Conservation (phyloP, 1,140 invertebrate species). For the Orussus abietinus region DNA sequence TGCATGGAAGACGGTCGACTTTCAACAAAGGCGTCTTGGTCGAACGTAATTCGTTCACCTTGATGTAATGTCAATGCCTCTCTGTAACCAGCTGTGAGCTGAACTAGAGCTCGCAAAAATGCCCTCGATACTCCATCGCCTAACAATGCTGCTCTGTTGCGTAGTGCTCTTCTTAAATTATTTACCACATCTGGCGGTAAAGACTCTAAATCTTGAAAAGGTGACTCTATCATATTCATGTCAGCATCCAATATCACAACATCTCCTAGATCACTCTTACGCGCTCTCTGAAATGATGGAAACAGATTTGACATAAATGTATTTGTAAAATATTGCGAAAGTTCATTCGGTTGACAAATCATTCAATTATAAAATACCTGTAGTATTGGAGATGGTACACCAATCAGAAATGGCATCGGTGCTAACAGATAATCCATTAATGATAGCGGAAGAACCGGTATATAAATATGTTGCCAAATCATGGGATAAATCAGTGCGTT, state of each 20-base stretch:
- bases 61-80: constrained; percentile 81
- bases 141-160: constrained; percentile 65
- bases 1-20: constrained; percentile 77
- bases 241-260: constrained; percentile 90
- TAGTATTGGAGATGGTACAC: constrained; percentile 79
- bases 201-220: constrained; percentile 83
- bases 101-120: constrained; percentile 84
- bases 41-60: constrained; percentile 81
- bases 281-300: constrained; percentile 59
- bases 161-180: constrained; percentile 68
- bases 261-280: constrained; percentile 78
- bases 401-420: constrained; percentile 94
- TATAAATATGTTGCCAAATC: constrained; percentile 97
- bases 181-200: constrained; percentile 79
- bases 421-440: constrained; percentile 88
- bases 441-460: constrained; percentile 84
- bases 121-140: constrained; percentile 88
- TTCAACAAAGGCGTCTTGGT: constrained; percentile 79
- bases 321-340: not conserved
- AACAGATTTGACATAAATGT: constrained; percentile 8
- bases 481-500: constrained; percentile 93
- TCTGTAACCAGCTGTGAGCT: constrained; percentile 88
- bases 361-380: constrained; percentile 58
- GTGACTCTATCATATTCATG: constrained; percentile 75
- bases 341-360: constrained; percentile 18